phyloP scores from a whole-genome alignment of 2,797 vertebrate species.

The Hydrolagus colliei region DNA sequence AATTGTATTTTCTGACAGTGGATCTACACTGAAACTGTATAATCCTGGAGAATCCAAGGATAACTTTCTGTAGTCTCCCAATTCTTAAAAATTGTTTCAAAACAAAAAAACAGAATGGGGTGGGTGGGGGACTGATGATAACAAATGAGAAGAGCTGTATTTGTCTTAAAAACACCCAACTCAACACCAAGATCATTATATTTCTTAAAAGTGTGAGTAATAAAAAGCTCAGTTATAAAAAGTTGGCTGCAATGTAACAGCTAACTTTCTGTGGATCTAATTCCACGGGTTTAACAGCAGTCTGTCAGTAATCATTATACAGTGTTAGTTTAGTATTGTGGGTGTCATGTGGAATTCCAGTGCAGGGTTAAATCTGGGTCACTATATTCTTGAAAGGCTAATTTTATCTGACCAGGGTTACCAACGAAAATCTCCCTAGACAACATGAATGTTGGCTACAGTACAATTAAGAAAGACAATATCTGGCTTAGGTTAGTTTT shows the following conservation, averaged over 20 bases:
- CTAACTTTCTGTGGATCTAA: background rate
- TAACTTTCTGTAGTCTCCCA: too few relatives aligned
- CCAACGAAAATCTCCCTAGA: constrained; percentile 22
- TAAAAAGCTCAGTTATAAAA: constrained; percentile 1
- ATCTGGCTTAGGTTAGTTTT: constrained; percentile 26
- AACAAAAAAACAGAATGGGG: too few relatives aligned
- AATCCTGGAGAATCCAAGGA: too few relatives aligned
- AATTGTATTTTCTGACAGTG: too few relatives aligned
- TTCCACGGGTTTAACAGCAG: background rate
- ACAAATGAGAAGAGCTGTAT: too few relatives aligned
- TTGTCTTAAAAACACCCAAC: too few relatives aligned
- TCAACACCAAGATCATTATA: too few relatives aligned
- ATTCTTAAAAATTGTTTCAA: too few relatives aligned
- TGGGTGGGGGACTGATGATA: too few relatives aligned
- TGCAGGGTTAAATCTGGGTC: constrained; percentile 30
- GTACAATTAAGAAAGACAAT: constrained; percentile 33
- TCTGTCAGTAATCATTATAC: constrained; percentile 23
- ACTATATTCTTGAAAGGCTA: constrained; percentile 31
- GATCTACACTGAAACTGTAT: too few relatives aligned
- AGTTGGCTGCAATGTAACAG: background rate
- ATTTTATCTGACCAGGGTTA: constrained; percentile 31
- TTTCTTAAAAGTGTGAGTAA: background rate
- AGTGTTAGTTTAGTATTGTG: constrained; percentile 21
- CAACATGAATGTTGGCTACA: constrained; percentile 29
- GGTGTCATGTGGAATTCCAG: constrained; percentile 26